A percentile compares a stretch with the other conserved stretches of the same genome.
Evolutionary conservation across 2,888 invertebrate genomes (phyloP).

Genomic region (Patella caerulea): DNA sequence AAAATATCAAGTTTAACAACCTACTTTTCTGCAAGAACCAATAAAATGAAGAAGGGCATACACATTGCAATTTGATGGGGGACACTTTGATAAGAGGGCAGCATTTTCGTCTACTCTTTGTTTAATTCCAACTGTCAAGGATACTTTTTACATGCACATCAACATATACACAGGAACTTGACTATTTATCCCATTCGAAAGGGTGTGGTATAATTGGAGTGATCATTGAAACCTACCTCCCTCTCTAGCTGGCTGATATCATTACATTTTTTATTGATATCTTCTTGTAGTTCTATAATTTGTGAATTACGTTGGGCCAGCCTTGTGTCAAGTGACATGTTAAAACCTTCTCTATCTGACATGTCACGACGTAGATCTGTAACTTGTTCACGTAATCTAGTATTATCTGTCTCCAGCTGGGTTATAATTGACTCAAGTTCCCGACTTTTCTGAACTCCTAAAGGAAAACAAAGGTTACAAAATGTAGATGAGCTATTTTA

Average conservation of each 20-base stretch:
- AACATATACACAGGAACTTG: too few relatives aligned
- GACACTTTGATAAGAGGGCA: too few relatives aligned
- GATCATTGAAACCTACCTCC: slow-evolving; percentile 45
- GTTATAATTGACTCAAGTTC: slow-evolving; percentile 52
- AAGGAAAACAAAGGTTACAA: neutral
- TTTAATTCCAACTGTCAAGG: too few relatives aligned
- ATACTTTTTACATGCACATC: too few relatives aligned
- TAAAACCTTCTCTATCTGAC: slow-evolving; percentile 51
- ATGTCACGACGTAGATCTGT: slow-evolving; percentile 48
- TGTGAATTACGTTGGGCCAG: slow-evolving; percentile 61
- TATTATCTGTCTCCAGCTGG: slow-evolving; percentile 53
- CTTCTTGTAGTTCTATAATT: slow-evolving; percentile 62
- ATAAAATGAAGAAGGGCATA: too few relatives aligned
- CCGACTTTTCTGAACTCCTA: slow-evolving; percentile 53
- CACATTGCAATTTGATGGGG: too few relatives aligned
- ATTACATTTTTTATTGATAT: slow-evolving; percentile 52
- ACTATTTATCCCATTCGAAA: too few relatives aligned
- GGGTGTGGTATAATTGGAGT: too few relatives aligned
- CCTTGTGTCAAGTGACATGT: slow-evolving; percentile 52
- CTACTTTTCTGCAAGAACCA: too few relatives aligned
- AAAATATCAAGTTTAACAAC: too few relatives aligned
- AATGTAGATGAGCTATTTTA: neutral
- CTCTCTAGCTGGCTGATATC: slow-evolving; percentile 53
- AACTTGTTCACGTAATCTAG: slow-evolving; percentile 43
- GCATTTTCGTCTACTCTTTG: too few relatives aligned